Evolutionary conservation across 2,113 vertebrate genomes (phyloP).

Genomic region (Alectura lathami): DNA sequence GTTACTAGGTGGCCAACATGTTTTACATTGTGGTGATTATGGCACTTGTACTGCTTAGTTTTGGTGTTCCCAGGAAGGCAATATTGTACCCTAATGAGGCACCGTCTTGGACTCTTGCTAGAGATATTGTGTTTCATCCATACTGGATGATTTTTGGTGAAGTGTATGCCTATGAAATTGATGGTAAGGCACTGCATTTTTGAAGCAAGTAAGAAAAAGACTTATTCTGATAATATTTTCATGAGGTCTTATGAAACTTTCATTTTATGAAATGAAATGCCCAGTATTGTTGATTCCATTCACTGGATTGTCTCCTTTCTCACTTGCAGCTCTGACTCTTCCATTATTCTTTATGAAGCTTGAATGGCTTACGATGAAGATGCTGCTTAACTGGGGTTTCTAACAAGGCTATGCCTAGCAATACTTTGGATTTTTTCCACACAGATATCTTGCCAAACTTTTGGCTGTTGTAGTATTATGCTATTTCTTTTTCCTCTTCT

Average conservation of each 20-base stretch:
- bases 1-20: slow-evolving; percentile 95
- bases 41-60: slow-evolving; percentile 94
- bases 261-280: neutral
- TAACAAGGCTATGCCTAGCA: neutral
- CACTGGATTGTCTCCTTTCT: neutral
- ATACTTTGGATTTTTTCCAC: neutral
- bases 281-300: neutral
- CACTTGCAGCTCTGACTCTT: neutral
- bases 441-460: neutral
- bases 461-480: neutral
- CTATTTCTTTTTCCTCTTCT: neutral
- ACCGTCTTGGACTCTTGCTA: slow-evolving; percentile 92
- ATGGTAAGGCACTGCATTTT: slow-evolving; percentile 83
- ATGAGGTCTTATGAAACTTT: neutral
- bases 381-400: neutral
- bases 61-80: slow-evolving; percentile 95
- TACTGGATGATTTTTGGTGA: slow-evolving; percentile 99
- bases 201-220: neutral
- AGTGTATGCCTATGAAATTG: slow-evolving; percentile 99
- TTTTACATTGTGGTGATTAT: slow-evolving; percentile 99
- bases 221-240: neutral
- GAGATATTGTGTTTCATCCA: slow-evolving; percentile 96
- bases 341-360: neutral
- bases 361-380: neutral
- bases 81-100: slow-evolving; percentile 91